phyloP scores from a whole-genome alignment of 1,140 invertebrate species.

The Gryllus bimaculatus region DNA sequence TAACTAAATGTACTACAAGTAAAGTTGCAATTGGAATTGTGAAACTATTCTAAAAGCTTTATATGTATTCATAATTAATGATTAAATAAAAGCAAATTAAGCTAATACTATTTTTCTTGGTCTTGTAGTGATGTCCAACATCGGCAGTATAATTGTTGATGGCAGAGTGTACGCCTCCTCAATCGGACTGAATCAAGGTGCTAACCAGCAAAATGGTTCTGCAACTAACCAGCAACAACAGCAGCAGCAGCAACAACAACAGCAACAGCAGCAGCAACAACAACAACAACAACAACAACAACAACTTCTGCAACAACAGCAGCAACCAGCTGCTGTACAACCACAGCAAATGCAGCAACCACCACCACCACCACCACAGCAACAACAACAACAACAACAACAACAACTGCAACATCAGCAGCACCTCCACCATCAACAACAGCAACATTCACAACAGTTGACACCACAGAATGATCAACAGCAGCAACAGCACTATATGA shows the following conservation, averaged over 20 bases:
- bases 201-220: constrained; percentile 18
- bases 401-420: background rate
- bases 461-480: constrained; percentile 26
- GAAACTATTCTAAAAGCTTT: background rate
- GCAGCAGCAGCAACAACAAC: constrained; percentile 29
- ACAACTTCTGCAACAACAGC: constrained; percentile 27
- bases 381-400: constrained; percentile 16
- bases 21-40: no score
- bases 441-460: constrained; percentile 28
- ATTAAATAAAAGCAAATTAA: background rate
- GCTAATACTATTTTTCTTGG: background rate
- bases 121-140: constrained; percentile 51
- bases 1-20: no score
- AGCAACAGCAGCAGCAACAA: constrained; percentile 32
- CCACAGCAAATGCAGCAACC: constrained; percentile 17
- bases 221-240: constrained; percentile 27
- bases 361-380: constrained; percentile 8
- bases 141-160: constrained; percentile 68
- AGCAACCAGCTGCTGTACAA: background rate
- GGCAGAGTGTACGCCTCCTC: constrained; percentile 46
- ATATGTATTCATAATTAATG: background rate
- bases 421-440: constrained; percentile 16
- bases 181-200: constrained; percentile 11
- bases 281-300: constrained; percentile 30
- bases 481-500: constrained; percentile 22